These are phyloP conservation scores for Lophura swinhoii DNA, from an alignment of 2,797 vertebrate species.

Conservation along the genomic window DNA sequence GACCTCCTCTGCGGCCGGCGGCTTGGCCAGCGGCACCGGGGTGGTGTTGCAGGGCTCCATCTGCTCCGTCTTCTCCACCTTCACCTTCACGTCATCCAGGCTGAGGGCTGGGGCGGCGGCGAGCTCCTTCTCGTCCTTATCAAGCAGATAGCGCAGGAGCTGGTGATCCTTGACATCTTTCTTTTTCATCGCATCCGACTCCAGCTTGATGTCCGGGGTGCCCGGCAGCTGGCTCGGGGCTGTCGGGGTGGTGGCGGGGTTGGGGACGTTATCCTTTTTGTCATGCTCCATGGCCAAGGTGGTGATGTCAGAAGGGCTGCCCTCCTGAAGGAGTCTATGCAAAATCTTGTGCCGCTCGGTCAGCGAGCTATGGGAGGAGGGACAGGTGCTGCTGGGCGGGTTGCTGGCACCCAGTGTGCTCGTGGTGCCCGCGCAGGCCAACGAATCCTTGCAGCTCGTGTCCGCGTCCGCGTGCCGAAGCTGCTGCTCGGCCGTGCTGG, in stretches of 20 bases:
- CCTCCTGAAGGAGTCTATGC: constrained; percentile 93
- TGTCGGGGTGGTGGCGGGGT: constrained; percentile 55
- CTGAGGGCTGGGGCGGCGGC: constrained; percentile 86
- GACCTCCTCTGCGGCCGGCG: constrained; percentile 69
- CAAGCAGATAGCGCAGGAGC: constrained; percentile 93
- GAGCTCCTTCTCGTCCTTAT: constrained; percentile 94
- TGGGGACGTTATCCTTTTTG: constrained; percentile 73
- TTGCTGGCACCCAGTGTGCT: constrained; percentile 65
- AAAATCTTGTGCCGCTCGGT: constrained; percentile 95
- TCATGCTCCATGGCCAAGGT: constrained; percentile 77
- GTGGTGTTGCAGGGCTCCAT: constrained; percentile 78
- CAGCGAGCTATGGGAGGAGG: constrained; percentile 91
- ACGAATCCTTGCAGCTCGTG: constrained; percentile 74
- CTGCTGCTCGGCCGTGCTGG: constrained; percentile 81
- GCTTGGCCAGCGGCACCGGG: constrained; percentile 39
- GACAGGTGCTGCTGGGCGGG: constrained; percentile 79
- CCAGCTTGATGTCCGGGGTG: constrained; percentile 66
- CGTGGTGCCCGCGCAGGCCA: constrained; percentile 68
- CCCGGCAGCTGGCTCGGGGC: constrained; percentile 58
- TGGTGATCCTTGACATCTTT: constrained; percentile 94
- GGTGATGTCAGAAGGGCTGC: constrained; percentile 86
- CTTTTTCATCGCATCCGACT: constrained; percentile 76
- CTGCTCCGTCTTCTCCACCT: constrained; percentile 88
- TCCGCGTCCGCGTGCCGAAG: constrained; percentile 76
- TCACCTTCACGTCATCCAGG: constrained; percentile 91